Evolutionary conservation across 2,113 vertebrate genomes (phyloP), one percentile per base, ranked within the genome.

Genomic region (Cyprinus carpio): DNA sequence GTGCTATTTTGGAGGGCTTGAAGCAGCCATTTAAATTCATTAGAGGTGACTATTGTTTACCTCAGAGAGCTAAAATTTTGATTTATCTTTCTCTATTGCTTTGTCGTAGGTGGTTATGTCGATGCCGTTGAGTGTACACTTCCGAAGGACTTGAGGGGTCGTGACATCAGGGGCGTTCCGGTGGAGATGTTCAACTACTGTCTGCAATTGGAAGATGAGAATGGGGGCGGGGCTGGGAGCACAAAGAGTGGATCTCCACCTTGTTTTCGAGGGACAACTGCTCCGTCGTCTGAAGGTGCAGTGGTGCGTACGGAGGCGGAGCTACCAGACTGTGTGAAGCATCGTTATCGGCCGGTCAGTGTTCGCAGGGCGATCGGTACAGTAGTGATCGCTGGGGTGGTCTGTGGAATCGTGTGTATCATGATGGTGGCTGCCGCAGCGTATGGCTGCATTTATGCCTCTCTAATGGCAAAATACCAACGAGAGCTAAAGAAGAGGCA

Each of bases 161-260:
- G 97, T 90, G 97, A 99, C 92, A 99, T 99, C 94, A 94, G 97
- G 0, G 91, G 95, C 75, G 97, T 99, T 82, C 98, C 98, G 4
- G 95, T 99, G 93, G 98, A 99, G 93, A 99, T 99, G 98, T 99
- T 99, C 92, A 98, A 97, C 93, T 99, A 99, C 91, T 99, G 98
- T 90, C 96, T 97, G 79, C 97, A 98, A 89, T 90, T 99, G 80
- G 98, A 98, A 40, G 98, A 97, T 5, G 96, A 98, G 90, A 97
- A 96, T 37, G 96, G 91, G 83, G 95, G 95, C 54, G 93, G 94
- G 88, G 92, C 93, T 84, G 94, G 93, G 76, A 93, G 93, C 1
- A 94, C 93, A 18, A 86, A 84, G 25, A 65, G 87, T 12, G 67
- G 87, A 31, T 80, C 84, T 6, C 93, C 96, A 15, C 97, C 97